phyloP scores from a whole-genome alignment of 2,888 invertebrate species.

The Chaetogeoica ovagalla region DNA sequence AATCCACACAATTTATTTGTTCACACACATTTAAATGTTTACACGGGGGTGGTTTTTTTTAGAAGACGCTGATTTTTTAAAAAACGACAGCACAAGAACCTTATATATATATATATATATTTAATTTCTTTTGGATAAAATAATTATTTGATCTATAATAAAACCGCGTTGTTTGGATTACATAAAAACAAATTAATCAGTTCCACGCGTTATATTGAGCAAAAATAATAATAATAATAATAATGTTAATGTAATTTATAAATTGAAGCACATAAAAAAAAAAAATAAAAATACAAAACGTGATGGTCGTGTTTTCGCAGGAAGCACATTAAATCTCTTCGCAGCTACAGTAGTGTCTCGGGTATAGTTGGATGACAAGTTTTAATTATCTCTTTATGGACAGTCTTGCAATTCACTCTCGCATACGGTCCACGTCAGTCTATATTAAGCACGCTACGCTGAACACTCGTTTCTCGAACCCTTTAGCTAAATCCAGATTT shows the following conservation, averaged over 20 bases:
- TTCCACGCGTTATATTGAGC: not conserved
- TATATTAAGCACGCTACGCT: constrained; percentile 49
- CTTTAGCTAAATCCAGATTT: constrained; percentile 33
- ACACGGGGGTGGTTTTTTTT: not conserved
- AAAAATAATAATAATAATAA: not conserved
- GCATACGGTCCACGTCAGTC: constrained; percentile 48
- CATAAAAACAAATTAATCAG: not conserved
- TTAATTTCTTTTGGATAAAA: not conserved
- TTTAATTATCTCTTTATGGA: constrained; percentile 49
- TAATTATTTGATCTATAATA: not conserved
- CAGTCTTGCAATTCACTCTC: constrained; percentile 40
- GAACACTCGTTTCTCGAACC: constrained; percentile 38
- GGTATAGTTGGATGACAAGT: constrained; percentile 27
- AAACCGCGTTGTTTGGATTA: not conserved
- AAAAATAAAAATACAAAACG: not conserved
- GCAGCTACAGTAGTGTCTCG: constrained; percentile 2
- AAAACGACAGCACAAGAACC: not conserved
- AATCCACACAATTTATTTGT: not conserved
- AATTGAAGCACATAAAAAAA: constrained; percentile 11
- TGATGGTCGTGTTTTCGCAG: constrained; percentile 7
- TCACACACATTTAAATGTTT: too few species aligned
- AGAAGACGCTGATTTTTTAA: not conserved
- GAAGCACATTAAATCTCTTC: not conserved
- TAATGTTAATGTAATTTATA: not conserved
- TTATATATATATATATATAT: not conserved